phyloP scores from a whole-genome alignment of 2,113 vertebrate genomes.

The Aptenodytes forsteri region DNA sequence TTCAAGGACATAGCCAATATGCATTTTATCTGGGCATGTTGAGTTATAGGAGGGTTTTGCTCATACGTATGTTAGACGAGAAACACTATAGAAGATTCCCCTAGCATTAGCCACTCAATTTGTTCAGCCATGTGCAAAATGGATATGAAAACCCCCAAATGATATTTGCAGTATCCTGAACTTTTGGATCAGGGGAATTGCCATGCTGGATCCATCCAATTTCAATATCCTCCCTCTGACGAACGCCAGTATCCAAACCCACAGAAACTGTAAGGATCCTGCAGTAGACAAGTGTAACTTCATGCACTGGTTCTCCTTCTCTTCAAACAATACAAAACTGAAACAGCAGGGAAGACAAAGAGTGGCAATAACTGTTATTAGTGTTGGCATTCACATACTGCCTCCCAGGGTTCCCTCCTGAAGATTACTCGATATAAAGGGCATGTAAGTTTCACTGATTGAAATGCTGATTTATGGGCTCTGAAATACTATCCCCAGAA shows the following conservation, averaged over 20 bases:
- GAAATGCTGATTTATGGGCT: slow-evolving; percentile 12
- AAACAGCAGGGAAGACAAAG: neutral
- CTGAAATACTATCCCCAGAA: neutral
- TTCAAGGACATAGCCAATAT: neutral
- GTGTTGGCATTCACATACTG: neutral
- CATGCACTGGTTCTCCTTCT: neutral
- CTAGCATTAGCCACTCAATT: neutral
- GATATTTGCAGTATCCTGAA: neutral
- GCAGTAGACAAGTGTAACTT: neutral
- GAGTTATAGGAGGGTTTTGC: neutral
- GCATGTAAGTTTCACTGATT: neutral
- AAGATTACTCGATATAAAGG: neutral
- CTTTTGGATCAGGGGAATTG: neutral
- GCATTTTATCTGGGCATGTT: neutral
- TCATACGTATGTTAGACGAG: neutral
- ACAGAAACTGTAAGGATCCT: neutral
- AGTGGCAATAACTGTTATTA: neutral
- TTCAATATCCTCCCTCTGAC: neutral
- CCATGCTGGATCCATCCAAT: neutral
- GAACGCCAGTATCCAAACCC: neutral
- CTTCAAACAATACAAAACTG: neutral
- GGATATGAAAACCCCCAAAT: neutral
- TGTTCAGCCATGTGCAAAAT: neutral
- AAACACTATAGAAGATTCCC: neutral
- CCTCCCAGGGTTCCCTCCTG: neutral